Evolutionary conservation across 2,888 invertebrate species (phyloP).

Genomic region (Orthonevra nobilis): DNA sequence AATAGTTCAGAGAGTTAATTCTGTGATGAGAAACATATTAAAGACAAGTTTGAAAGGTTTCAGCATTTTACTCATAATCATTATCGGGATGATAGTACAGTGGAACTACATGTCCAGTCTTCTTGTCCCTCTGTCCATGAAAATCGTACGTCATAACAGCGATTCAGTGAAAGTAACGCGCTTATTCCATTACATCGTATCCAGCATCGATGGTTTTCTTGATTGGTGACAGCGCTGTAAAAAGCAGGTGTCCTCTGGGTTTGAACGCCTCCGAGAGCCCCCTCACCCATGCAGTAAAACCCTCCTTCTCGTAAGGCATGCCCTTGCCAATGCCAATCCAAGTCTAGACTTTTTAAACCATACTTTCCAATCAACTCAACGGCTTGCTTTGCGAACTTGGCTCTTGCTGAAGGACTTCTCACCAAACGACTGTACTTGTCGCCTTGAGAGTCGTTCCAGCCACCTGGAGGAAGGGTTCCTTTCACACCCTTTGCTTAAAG

Average conservation of each 20-base stretch:
- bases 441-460: conserved; percentile 96
- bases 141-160: conserved; percentile 96
- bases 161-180: conserved; percentile 91
- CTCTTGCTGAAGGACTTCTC: conserved; percentile 86
- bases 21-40: conserved; percentile 80
- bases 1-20: conserved; percentile 93
- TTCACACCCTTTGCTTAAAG: conserved; percentile 90
- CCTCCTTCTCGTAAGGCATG: conserved; percentile 90
- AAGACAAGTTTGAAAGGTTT: no score
- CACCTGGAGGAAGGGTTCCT: conserved; percentile 93
- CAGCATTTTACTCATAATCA: conserved; percentile 88
- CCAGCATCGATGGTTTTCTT: conserved; percentile 93
- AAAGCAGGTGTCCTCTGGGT: conserved; percentile 86
- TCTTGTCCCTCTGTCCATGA: conserved; percentile 95
- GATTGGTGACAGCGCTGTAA: conserved; percentile 92
- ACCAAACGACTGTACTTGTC: conserved; percentile 94
- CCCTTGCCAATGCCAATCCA: conserved; percentile 97
- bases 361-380: conserved; percentile 89
- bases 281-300: conserved; percentile 87
- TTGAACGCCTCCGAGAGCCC: conserved; percentile 86
- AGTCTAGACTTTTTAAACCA: conserved; percentile 94
- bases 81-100: conserved; percentile 91
- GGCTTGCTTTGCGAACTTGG: conserved; percentile 87
- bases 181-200: conserved; percentile 89
- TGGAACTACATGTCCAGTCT: conserved; percentile 94